Evolutionary conservation across 2,113 vertebrate species (phyloP).

Genomic region (Bubo blakistoni): DNA sequence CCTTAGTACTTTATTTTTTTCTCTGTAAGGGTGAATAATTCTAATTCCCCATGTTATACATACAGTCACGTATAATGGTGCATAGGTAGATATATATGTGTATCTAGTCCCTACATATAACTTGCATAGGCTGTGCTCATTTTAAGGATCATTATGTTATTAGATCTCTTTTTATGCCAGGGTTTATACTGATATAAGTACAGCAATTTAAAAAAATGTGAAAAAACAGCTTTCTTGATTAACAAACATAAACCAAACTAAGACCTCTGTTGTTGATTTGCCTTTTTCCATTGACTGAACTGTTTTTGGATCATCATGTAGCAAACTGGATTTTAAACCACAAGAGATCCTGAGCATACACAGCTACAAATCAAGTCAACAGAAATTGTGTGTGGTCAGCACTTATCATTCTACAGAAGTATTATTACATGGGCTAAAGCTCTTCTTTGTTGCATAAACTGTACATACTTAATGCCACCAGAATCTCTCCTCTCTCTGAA

Average conservation of each 20-base stretch:
- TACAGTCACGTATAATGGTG: neutral
- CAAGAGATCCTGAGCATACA: neutral
- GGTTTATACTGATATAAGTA: neutral
- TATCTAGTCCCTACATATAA: neutral
- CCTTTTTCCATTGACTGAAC: neutral
- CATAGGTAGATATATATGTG: neutral
- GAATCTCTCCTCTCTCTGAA: neutral
- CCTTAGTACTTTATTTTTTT: neutral
- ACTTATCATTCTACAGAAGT: neutral
- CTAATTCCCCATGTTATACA: neutral
- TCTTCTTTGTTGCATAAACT: neutral
- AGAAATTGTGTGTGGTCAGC: constrained; percentile 10
- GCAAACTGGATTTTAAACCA: neutral
- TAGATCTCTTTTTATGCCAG: neutral
- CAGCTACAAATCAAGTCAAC: neutral
- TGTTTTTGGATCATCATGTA: neutral
- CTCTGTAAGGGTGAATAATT: neutral
- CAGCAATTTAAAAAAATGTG: neutral
- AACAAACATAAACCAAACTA: neutral
- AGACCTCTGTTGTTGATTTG: neutral
- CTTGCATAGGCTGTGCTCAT: neutral
- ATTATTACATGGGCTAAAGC: neutral
- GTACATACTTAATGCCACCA: neutral
- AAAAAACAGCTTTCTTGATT: neutral
- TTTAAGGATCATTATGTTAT: neutral